Evolutionary conservation across 2,113 vertebrate genomes (phyloP).

Genomic region (Mystacornis crossleyi): DNA sequence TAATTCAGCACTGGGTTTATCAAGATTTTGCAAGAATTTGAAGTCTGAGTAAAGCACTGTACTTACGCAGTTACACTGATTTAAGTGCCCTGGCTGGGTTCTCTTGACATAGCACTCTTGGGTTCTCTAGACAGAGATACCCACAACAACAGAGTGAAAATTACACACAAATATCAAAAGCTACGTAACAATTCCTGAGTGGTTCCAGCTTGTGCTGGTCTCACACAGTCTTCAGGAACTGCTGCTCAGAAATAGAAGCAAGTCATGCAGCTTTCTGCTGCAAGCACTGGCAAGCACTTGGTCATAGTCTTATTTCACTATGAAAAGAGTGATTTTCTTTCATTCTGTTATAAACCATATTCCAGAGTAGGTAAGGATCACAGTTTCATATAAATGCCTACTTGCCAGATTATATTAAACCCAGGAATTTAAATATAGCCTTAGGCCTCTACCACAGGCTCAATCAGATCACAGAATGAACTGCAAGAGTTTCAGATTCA

Average conservation of each 20-base stretch:
- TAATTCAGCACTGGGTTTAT: neutral
- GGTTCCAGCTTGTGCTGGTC: neutral
- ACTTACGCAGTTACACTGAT: rapidly evolving
- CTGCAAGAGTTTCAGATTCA: slow-evolving; percentile 6
- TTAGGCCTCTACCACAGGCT: neutral
- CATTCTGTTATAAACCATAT: neutral
- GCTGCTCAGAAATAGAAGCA: neutral
- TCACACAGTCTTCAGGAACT: rapidly evolving
- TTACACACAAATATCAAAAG: neutral
- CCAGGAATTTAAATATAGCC: neutral
- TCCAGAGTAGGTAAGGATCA: neutral
- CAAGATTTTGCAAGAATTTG: neutral
- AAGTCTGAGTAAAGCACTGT: neutral
- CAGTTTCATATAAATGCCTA: neutral
- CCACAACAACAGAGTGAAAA: neutral
- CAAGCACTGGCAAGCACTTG: neutral
- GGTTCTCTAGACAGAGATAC: neutral
- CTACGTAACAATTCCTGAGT: neutral
- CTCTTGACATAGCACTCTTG: neutral
- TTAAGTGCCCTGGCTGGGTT: neutral
- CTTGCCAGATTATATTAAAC: neutral
- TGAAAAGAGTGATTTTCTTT: neutral
- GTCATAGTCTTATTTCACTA: neutral
- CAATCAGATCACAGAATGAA: neutral
- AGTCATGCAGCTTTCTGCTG: neutral